Evolutionary conservation across 2,113 vertebrate species (phyloP).

Genomic region (Ammospiza caudacuta): DNA sequence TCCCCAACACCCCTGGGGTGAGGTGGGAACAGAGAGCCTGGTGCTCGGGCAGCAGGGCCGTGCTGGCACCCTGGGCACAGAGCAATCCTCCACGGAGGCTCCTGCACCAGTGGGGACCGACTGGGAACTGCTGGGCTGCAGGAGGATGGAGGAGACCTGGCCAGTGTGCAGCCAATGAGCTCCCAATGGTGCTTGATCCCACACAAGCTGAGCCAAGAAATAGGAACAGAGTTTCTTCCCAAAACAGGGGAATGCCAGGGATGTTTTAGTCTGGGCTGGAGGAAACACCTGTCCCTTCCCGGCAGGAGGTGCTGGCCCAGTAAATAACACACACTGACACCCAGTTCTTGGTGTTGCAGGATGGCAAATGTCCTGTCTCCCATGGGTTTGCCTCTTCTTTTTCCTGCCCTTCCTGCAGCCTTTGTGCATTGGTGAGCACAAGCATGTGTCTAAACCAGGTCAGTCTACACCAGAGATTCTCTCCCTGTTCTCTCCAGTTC

Average conservation of each 20-base stretch:
- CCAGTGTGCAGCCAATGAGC: neutral
- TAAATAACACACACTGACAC: neutral
- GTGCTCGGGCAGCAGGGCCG: too few species aligned
- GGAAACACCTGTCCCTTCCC: neutral
- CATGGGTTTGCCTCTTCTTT: neutral
- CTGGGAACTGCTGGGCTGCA: neutral
- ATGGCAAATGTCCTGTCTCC: neutral
- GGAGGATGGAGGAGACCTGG: neutral
- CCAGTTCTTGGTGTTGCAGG: neutral
- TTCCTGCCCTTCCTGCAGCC: neutral
- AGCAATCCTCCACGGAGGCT: neutral
- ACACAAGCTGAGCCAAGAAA: accelerated
- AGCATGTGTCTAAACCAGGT: neutral
- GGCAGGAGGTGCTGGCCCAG: neutral
- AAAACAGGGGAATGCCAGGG: neutral
- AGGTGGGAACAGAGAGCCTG: accelerated
- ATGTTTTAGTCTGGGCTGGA: neutral
- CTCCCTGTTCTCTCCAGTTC: neutral
- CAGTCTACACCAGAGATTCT: neutral
- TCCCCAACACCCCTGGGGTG: neutral
- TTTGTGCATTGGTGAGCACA: neutral
- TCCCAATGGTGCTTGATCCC: neutral
- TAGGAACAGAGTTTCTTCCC: neutral
- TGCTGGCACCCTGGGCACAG: neutral
- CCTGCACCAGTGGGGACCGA: neutral